These are phyloP conservation scores for Ariolimax columbianus DNA, from an alignment of 2,888 invertebrate genomes.

Conservation along the genomic window DNA sequence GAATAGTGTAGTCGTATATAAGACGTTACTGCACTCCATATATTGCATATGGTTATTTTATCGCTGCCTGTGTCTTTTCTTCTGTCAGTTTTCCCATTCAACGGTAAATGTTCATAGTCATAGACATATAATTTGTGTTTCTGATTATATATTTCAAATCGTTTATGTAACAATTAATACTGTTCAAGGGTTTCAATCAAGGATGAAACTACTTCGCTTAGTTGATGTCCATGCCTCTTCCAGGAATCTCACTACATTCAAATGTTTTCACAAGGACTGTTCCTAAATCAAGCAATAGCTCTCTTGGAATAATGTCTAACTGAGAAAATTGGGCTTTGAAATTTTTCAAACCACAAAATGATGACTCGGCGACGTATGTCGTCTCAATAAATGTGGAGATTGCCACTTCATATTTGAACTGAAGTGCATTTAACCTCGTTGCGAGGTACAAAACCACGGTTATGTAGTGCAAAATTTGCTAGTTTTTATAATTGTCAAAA, in stretches of 20 bases:
- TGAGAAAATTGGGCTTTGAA: not conserved
- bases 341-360: not conserved
- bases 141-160: not conserved
- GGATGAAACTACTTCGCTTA: not conserved
- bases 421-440: not conserved
- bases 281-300: not conserved
- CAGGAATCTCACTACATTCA: not conserved
- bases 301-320: not conserved
- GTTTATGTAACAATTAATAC: constrained; percentile 17
- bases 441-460: not conserved
- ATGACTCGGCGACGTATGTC: constrained; percentile 1
- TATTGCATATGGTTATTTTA: not conserved
- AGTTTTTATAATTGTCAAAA: not conserved
- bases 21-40: not conserved
- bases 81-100: not conserved
- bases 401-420: constrained; percentile 9
- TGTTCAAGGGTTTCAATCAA: not conserved
- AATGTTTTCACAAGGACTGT: not conserved
- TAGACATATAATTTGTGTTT: not conserved
- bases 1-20: not conserved
- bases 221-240: not conserved
- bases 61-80: not conserved
- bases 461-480: not conserved
- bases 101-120: not conserved
- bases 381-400: not conserved